Base-by-base conservation (phyloP, 2,797 vertebrate species). In the Siniperca scherzeri region DNA sequence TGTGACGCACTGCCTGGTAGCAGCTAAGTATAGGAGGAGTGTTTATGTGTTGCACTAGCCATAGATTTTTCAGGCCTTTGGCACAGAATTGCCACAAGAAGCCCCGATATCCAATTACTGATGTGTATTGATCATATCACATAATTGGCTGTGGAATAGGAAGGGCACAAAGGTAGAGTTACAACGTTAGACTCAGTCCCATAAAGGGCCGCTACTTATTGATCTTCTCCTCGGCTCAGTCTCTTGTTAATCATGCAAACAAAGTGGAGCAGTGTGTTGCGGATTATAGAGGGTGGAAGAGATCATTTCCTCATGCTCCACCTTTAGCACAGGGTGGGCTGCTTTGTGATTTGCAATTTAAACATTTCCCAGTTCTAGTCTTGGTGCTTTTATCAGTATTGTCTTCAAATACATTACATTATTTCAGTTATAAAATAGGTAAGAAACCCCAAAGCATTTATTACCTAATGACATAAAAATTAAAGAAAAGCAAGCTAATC, bases 221-320 rank as follows among this genome's bases (percentile, higher is more conserved):
- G 96, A 95, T 96, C 85, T 36, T 46, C 70, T 80, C 70, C 86
- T 60, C 10, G 42, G 88, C 79, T 90, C 78, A 56, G 86, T 42
- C 87, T 76, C 91, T 87, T 86, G 90, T 94, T 95, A 96, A 96
- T 95, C 94, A 94, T 93, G 94, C 94, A 93, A 94, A 95, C 93
- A 94, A 93, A 95, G 90, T 90, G 90, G 89, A 91, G 75, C 84
- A 80, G 82, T 66, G 78, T 88, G 91, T 85, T 46, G 81, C 22
- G 16, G 78, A 84, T 82, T 85, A 70, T 14, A 69, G 73, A 67
- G 79, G 71, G 77, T 27, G 85, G 89, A 87, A 87, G 89, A 79
- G 91, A 90, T 93, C 46, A 59, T 89, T 93, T 95, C 88, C 91
- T 74, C 74, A 8, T 76, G 57, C 78, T 77, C 71, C 81, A 85